phyloP scores from a whole-genome alignment of 2,797 vertebrate genomes.

The Xenentodon cancila region DNA sequence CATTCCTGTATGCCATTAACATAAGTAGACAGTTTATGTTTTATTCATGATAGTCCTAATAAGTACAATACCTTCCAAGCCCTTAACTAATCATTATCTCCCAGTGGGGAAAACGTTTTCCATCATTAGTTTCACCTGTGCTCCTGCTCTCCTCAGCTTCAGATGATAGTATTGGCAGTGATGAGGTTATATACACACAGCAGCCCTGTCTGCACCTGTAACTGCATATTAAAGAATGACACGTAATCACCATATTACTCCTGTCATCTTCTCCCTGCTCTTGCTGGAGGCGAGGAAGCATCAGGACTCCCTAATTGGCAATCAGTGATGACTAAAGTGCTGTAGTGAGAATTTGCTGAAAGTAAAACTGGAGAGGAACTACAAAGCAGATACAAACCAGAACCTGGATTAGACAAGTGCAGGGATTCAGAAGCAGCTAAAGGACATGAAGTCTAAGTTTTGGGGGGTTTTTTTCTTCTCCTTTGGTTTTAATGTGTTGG shows the following conservation, averaged over 20 bases:
- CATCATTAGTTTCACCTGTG: conserved; percentile 54
- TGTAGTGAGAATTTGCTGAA: conserved; percentile 3
- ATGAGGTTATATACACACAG: conserved; percentile 42
- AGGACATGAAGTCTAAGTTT: conserved; percentile 13
- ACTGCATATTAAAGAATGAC: conserved; percentile 45
- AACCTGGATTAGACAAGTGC: conserved; percentile 12
- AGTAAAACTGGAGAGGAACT: conserved; percentile 1
- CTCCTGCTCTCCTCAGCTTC: conserved; percentile 26
- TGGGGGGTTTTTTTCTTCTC: conserved; percentile 26
- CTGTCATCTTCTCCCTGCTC: conserved; percentile 27
- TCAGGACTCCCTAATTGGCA: conserved; percentile 55
- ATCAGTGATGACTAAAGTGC: conserved; percentile 42
- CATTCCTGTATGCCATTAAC: conserved; percentile 25
- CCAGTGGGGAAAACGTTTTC: conserved; percentile 21
- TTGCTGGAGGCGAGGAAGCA: conserved; percentile 19
- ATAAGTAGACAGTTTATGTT: conserved; percentile 39
- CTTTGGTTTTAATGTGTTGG: background rate
- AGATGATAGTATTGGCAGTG: conserved; percentile 42
- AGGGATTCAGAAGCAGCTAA: conserved; percentile 16
- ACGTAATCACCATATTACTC: conserved; percentile 45
- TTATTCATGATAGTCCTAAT: conserved; percentile 56
- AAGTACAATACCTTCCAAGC: conserved; percentile 25
- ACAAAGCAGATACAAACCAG: conserved; percentile 21
- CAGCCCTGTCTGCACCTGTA: conserved; percentile 28
- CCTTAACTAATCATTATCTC: conserved; percentile 52